Percentiles rank a stretch among this genome's conserved stretches.
These are phyloP conservation scores for Microvelia longipes DNA, from an alignment of 1,140 invertebrate genomes.

Conservation along the genomic window DNA sequence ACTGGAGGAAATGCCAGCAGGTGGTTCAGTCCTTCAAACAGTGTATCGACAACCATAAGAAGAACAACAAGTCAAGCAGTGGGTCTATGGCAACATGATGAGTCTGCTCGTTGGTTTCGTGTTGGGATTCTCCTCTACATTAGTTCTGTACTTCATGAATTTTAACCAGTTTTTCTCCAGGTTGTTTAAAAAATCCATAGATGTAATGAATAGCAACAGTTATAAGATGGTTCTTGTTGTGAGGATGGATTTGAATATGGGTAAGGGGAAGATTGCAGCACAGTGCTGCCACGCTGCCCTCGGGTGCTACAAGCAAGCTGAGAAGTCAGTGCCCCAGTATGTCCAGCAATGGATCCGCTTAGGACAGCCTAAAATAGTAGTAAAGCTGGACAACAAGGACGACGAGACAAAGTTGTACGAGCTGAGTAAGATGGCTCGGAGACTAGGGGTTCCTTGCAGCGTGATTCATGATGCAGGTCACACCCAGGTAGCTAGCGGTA, in stretches of 20 bases:
- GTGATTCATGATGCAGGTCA: constrained; percentile 74
- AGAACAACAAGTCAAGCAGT: too few relatives aligned
- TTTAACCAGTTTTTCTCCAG: neutral
- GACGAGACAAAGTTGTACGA: constrained; percentile 43
- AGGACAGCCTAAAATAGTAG: constrained; percentile 66
- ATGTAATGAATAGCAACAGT: neutral
- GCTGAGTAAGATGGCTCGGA: constrained; percentile 48
- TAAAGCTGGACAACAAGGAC: constrained; percentile 32
- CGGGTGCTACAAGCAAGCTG: constrained; percentile 54
- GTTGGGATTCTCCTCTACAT: neutral
- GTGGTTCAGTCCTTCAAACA: constrained; percentile 57
- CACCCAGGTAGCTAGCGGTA: constrained; percentile 74
- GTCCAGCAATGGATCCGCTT: constrained; percentile 56
- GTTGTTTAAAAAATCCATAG: neutral
- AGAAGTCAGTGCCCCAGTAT: constrained; percentile 40
- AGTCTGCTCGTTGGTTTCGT: neutral
- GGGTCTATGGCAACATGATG: too few relatives aligned
- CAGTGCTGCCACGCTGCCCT: constrained; percentile 84
- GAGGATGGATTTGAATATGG: constrained; percentile 80
- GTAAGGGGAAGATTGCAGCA: constrained; percentile 83
- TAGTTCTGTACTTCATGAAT: neutral
- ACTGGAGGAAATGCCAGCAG: constrained; percentile 82
- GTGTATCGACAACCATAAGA: constrained; percentile 52
- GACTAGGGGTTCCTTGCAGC: constrained; percentile 48
- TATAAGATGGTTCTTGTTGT: constrained; percentile 71